Percentiles rank a stretch among this genome's conserved stretches.
Evolutionary conservation across 2,113 vertebrate species (phyloP).

Genomic region (Choloepus hoffmanni): DNA sequence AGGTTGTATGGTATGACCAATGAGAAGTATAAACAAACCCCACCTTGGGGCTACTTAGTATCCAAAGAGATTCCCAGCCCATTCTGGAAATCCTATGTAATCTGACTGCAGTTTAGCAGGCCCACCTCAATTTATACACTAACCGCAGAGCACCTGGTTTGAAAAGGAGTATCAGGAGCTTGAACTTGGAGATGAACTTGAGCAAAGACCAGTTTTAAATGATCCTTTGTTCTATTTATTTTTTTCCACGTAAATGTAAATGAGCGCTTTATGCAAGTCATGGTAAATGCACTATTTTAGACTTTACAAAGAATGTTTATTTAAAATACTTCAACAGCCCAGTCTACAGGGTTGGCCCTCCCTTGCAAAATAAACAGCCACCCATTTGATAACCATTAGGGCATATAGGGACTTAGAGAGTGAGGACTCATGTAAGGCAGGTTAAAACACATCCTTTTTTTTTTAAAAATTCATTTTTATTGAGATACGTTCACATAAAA

Average conservation of each 20-base stretch:
- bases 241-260: slow-evolving; percentile 74
- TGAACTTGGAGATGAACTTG: slow-evolving; percentile 70
- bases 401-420: slow-evolving; percentile 57
- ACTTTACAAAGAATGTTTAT: slow-evolving; percentile 81
- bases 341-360: slow-evolving; percentile 64
- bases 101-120: background rate
- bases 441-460: background rate
- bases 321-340: slow-evolving; percentile 81
- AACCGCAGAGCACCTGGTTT: slow-evolving; percentile 52
- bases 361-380: slow-evolving; percentile 82
- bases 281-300: slow-evolving; percentile 79
- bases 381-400: slow-evolving; percentile 79
- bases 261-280: slow-evolving; percentile 78
- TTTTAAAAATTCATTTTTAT: too few species aligned
- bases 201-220: slow-evolving; percentile 79
- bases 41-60: background rate
- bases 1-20: slow-evolving; percentile 49
- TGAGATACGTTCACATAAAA: too few species aligned
- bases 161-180: slow-evolving; percentile 71
- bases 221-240: slow-evolving; percentile 81
- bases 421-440: slow-evolving; percentile 54
- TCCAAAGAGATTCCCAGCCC: background rate
- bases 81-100: background rate
- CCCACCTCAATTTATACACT: slow-evolving; percentile 5
- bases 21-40: background rate